Percentiles rank a stretch among this genome's conserved stretches.
phyloP scores from a whole-genome alignment of 1,140 invertebrate genomes.

The Leptonema lineaticorne region DNA sequence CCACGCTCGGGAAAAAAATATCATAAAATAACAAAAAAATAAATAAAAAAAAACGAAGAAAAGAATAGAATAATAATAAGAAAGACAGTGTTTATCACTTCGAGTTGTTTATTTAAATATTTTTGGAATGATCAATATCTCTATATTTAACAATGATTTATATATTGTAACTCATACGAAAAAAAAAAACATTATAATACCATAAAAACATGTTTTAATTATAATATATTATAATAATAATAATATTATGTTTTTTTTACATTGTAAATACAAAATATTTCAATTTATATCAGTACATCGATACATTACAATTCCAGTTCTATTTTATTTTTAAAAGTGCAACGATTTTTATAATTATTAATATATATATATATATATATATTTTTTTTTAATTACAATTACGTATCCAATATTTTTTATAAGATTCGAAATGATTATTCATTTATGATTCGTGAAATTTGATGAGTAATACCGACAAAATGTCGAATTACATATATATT shows the following conservation, averaged over 20 bases:
- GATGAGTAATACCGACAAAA: too few species aligned
- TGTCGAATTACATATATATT: too few species aligned
- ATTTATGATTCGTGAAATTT: too few species aligned
- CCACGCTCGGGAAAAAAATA: too few species aligned
- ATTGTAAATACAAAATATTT: slow-evolving; percentile 33
- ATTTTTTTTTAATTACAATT: too few species aligned
- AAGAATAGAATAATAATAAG: not conserved
- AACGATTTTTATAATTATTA: not conserved
- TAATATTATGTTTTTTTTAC: too few species aligned
- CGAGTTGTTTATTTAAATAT: slow-evolving; percentile 19
- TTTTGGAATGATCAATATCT: slow-evolving; percentile 26
- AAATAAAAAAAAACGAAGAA: not conserved
- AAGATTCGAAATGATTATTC: not conserved
- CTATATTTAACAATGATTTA: slow-evolving; percentile 21
- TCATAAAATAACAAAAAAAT: too few species aligned
- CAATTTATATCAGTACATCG: slow-evolving; percentile 32
- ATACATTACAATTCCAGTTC: not conserved
- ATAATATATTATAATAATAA: too few species aligned
- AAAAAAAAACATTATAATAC: slow-evolving; percentile 26
- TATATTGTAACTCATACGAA: not conserved
- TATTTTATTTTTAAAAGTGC: not conserved
- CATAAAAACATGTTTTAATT: slow-evolving; percentile 24
- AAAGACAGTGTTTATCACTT: not conserved
- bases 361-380: not conserved
- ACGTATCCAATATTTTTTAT: too few species aligned